phyloP scores from a whole-genome alignment of 2,797 vertebrate species.

The Aphelocoma californica region DNA sequence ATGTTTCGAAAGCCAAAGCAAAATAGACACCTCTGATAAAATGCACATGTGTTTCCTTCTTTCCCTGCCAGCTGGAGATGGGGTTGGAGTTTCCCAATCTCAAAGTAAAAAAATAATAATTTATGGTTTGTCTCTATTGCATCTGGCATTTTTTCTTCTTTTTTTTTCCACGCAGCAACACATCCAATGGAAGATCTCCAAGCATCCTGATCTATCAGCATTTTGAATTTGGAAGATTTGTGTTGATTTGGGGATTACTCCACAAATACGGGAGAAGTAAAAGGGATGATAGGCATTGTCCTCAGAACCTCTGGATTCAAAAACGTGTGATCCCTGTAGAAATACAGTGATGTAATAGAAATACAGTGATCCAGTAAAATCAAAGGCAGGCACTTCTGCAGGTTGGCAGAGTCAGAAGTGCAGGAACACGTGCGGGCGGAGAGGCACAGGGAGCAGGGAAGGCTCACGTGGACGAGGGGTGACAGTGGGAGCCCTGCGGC shows the following conservation, averaged over 20 bases:
- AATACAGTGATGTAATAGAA: neutral
- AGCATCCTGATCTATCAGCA: neutral
- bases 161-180: neutral
- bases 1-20: neutral
- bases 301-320: neutral
- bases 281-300: neutral
- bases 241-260: neutral
- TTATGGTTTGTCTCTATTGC: neutral
- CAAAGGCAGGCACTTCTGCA: neutral
- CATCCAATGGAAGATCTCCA: neutral
- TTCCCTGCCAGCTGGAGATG: neutral
- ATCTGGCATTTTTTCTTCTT: neutral
- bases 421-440: rapidly evolving
- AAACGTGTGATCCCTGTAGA: neutral
- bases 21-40: slow-evolving; percentile 40
- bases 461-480: rapidly evolving
- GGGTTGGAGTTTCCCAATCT: slow-evolving; percentile 5
- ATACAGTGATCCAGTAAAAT: rapidly evolving
- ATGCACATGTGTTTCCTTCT: neutral
- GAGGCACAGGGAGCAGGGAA: too few relatives aligned
- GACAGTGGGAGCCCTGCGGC: rapidly evolving
- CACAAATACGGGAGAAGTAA: neutral
- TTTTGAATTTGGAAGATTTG: neutral
- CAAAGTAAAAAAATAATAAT: neutral
- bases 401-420: rapidly evolving